Percentiles rank a stretch among this genome's conserved stretches.
Evolutionary conservation across 1,140 invertebrate species (phyloP).

Genomic region (Drosophila asahinai): DNA sequence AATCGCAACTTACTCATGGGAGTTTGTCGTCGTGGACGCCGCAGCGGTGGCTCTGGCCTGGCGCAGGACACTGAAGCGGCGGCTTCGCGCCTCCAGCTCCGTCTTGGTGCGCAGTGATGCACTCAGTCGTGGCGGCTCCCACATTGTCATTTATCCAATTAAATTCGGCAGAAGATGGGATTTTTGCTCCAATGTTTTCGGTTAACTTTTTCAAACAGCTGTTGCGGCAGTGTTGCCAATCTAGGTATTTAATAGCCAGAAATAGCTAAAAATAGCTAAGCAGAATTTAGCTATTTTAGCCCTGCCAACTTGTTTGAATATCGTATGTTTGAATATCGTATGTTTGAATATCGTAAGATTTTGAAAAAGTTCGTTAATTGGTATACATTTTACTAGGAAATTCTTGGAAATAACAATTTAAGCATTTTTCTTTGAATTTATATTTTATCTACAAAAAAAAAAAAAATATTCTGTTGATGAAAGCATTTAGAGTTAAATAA

Average conservation of each 20-base stretch:
- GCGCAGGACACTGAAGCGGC: slow-evolving; percentile 29
- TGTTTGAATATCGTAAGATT: not conserved
- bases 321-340: not conserved
- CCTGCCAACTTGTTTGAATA: too few species aligned
- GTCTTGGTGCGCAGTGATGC: slow-evolving; percentile 75
- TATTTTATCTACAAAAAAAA: too few species aligned
- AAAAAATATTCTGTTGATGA: too few species aligned
- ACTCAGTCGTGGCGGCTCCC: slow-evolving; percentile 75
- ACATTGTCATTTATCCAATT: slow-evolving; percentile 49
- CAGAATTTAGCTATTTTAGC: too few species aligned
- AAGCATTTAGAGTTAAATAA: not conserved
- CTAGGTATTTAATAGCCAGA: too few species aligned
- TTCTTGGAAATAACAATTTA: not conserved
- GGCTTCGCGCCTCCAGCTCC: slow-evolving; percentile 67
- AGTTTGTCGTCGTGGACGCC: slow-evolving; percentile 57
- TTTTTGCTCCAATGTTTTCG: slow-evolving; percentile 10
- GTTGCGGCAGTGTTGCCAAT: not conserved
- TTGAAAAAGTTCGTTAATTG: not conserved
- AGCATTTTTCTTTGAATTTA: too few species aligned
- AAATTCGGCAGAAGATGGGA: slow-evolving; percentile 2
- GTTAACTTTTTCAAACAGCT: too few species aligned
- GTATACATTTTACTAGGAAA: too few species aligned
- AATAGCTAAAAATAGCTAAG: too few species aligned
- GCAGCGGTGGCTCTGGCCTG: slow-evolving; percentile 13
- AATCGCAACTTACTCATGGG: slow-evolving; percentile 57